Base-by-base conservation (phyloP, 2,888 invertebrate genomes). In the Orthosia gothica region DNA sequence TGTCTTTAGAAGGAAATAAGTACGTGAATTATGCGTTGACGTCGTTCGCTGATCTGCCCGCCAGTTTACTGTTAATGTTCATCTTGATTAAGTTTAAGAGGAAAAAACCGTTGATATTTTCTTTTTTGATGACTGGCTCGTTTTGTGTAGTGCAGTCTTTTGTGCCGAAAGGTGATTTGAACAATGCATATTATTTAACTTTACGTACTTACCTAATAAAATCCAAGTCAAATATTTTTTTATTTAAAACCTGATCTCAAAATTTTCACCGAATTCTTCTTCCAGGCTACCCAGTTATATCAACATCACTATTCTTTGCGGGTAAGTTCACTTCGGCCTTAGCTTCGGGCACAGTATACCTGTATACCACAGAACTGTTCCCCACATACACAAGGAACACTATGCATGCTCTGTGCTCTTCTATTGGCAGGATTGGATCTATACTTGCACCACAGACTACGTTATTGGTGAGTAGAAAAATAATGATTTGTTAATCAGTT, bases 11-110 rank as follows among this genome's bases (percentile, higher is more conserved):
- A 70, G 98, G 98, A 1, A 97, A 98, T 90, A 97, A 97, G 88
- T 98, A 98, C 89, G 88, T 98, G 9, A 98, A 98, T 91, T 98
- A 98, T 89, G 97, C 97, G 15, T 87, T 97, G 61, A 97, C 97
- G 45, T 93, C 97, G 0, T 85, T 97, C 13, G 94, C 97, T n/a
- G 97, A 94, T 86, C 93, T 97, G 52, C 97, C 97, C 0, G 97
- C 97, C 1, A 97, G 97, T 85, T 87, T 97, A 47, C 86, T 95
- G 26, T 96, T 97, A 70, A 96, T 95, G 69, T 93, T 96, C 66
- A 89, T 97, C 52, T 92, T 97, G 65, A 97, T 97, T 71, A 92
- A 90, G 59, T 93, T 96, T 62, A 97, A 97, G 62, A 93, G 97
- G 76, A 97, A 97, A 84, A 92, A 92, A 61, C 97, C 97, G 0